Evolutionary conservation across 2,888 invertebrate genomes (phyloP), one percentile per base, ranked within the genome.

Genomic region (Cynaeus angustus): DNA sequence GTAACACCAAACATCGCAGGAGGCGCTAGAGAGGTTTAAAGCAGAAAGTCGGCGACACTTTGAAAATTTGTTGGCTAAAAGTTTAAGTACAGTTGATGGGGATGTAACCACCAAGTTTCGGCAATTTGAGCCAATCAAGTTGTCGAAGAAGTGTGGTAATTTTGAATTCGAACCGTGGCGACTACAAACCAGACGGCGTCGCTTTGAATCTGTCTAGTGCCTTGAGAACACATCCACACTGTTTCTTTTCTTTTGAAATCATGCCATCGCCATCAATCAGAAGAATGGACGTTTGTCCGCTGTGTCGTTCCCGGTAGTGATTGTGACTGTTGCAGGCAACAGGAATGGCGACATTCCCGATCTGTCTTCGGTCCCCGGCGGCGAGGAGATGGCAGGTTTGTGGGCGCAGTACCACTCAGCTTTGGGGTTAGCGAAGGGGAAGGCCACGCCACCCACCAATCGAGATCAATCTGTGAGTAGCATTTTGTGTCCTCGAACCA

Each of bases 401-500:
- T 95, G 94, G 94, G 93, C 94, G 3, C 93, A 94, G 70, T 94
- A 94, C 84, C 92, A 93, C 85, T 91, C 91, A 77, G 93, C 94
- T 0, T 86, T 94, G 80, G 93, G 93, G 1, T 87, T 93, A 55
- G 92, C 92, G 78, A 89, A 87, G 75, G 84, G 84, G 62, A 84
- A 85, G 75, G 83, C 85, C 14, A 88, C 87, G 62, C 90, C 88
- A 14, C 88, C 88, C 0, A 83, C 86, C 12, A 83, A 86, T 5
- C 86, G 90, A 78, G 92, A 91, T 83, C 90, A 91, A 85, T 90
- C 90, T 88, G 90, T 90, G 88, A 90, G 90, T 89, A 62, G 41
- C 16, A 3, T 56, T 41, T 41, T 12, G 41, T 41, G 74, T 72
- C 74, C 74, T 74, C 71, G 48, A 46, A 26, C 14, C 64, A 56